Percentiles rank a stretch among this genome's conserved stretches.
Conservation (phyloP, 2,888 invertebrate species). For the Rambutsinella grinnellia region DNA sequence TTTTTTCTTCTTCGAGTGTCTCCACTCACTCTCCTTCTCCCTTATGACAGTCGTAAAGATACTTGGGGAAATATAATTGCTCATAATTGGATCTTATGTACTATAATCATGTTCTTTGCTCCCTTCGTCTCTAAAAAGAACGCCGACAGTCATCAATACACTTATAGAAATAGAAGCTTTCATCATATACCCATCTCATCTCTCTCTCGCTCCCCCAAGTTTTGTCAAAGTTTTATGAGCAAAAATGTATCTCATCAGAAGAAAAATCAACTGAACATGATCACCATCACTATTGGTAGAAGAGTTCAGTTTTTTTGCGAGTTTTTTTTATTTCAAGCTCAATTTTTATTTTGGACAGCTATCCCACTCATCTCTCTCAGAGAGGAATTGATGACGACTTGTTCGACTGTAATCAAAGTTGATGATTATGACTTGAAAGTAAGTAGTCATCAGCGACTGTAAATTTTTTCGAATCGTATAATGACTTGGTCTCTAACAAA, state of each 20-base stretch:
- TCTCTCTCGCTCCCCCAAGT: neutral
- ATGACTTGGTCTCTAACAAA: conserved; percentile 8
- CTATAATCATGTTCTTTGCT: conserved; percentile 66
- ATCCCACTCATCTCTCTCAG: too few relatives aligned
- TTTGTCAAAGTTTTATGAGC: too few relatives aligned
- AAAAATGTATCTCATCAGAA: too few relatives aligned
- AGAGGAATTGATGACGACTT: conserved; percentile 26
- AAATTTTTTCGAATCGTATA: conserved; percentile 5
- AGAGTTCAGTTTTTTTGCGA: neutral
- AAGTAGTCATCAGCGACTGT: neutral
- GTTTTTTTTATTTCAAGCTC: neutral
- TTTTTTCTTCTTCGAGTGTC: too few relatives aligned
- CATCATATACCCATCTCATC: too few relatives aligned
- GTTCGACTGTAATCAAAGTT: conserved; percentile 31
- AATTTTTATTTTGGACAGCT: neutral
- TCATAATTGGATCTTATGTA: conserved; percentile 67
- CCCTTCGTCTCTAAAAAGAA: conserved; percentile 64
- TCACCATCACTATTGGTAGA: too few relatives aligned
- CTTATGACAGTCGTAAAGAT: neutral
- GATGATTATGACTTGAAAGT: conserved; percentile 3
- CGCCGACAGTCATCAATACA: conserved; percentile 58
- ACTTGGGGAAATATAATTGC: conserved; percentile 65
- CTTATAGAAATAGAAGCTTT: neutral
- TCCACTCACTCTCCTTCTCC: neutral
- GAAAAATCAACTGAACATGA: too few relatives aligned